Evolutionary conservation across 2,797 vertebrate genomes (phyloP), one percentile per base, ranked within the genome.

Genomic region (Rhabdophis nuchalis): DNA sequence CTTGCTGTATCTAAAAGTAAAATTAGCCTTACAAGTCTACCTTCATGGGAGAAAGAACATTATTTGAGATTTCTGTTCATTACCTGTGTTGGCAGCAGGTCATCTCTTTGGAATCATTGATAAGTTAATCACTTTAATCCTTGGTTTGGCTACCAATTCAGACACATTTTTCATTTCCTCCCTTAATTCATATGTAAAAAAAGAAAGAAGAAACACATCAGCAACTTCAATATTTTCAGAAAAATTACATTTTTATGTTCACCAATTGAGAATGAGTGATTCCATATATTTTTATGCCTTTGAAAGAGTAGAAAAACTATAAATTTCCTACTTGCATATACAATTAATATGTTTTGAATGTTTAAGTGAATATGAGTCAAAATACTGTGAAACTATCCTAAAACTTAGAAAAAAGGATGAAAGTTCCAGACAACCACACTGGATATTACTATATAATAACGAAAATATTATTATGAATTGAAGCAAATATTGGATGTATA

Each of bases 381-480:
- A 94, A 95, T 60, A 85, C 93, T 91, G 93, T 86, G 94, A 53
- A 95, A 89, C 93, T 95, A 95, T 94, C 90, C 90, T 77, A 94
- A 5, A 87, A 95, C 91, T 32, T 23, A 3, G 87, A 89, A 85
- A 95, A 95, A 95, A 95, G 96, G 95, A 90, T 94, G 95, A 96
- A 91, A 93, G 86, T 85, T 94, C 89, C 93, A 95, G 82, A 92
- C 68, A 90, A 77, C 86, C 92, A 95, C 89, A 94, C 90, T 89
- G 16, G 86, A 72, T 93, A 92, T 77, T 87, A 94, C 91, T 94
- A 95, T 36, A 72, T 36, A 18, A 64, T 13, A 64, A 94, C 93
- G 94, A 93, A 93, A 92, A 90, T 29, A 96, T 96, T 95, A 93
- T 85, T 56, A 54, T 85, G 82, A 95, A 93, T 94, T 46, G 94